Evolutionary conservation across 2,113 vertebrate genomes (phyloP).

Genomic region (Lamprotornis superbus): DNA sequence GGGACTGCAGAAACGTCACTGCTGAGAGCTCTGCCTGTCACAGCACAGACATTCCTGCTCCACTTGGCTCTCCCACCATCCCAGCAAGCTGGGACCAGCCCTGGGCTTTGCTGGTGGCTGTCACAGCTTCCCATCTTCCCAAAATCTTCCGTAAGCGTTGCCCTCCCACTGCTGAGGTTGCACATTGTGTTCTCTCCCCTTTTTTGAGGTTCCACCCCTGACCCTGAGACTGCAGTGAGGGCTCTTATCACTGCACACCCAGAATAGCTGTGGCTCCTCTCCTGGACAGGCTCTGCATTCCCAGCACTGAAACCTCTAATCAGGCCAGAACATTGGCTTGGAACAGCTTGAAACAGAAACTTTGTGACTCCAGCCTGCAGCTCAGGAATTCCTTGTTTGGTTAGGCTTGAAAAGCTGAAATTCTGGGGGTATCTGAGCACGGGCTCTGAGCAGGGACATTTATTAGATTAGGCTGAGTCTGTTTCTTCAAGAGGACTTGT

Average conservation of each 20-base stretch:
- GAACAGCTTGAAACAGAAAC: neutral
- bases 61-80: neutral
- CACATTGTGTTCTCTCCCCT: neutral
- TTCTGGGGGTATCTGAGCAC: neutral
- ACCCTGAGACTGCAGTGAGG: neutral
- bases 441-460: neutral
- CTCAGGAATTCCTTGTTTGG: slow-evolving; percentile 31
- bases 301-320: slow-evolving; percentile 21
- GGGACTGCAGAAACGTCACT: neutral
- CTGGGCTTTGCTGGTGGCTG: neutral
- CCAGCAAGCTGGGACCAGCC: neutral
- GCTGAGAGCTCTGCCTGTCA: neutral
- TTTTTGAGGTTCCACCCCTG: neutral
- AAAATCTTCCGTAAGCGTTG: neutral
- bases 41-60: neutral
- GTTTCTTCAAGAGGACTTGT: neutral
- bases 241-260: neutral
- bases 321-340: neutral
- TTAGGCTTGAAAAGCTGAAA: neutral
- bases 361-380: neutral
- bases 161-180: neutral
- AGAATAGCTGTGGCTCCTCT: slow-evolving; percentile 10
- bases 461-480: neutral
- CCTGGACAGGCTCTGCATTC: slow-evolving; percentile 15
- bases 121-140: neutral